Conservation (phyloP, 2,113 vertebrate species). For the Sinosuthora webbiana region DNA sequence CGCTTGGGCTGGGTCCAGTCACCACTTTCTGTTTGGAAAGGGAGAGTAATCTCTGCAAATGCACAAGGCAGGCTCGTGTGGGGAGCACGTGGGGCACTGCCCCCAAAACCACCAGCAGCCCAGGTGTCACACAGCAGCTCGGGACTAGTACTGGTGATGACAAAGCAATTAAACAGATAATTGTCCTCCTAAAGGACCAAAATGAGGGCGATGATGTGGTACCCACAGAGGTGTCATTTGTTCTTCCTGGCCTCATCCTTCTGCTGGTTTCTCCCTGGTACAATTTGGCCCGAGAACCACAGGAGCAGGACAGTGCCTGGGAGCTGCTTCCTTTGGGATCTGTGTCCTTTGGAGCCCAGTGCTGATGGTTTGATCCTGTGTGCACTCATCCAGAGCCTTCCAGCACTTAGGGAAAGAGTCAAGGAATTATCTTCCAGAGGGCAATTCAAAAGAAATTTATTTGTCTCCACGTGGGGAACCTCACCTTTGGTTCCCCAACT, state of each 20-base stretch:
- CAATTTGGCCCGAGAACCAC: neutral
- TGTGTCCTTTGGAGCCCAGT: neutral
- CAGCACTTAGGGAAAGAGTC: neutral
- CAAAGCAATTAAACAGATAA: neutral
- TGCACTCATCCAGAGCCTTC: neutral
- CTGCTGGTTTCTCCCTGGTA: neutral
- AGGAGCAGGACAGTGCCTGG: neutral
- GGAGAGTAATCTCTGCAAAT: conserved; percentile 14
- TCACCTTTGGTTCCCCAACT: neutral
- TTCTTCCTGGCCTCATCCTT: neutral
- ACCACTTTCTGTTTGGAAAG: conserved; percentile 51
- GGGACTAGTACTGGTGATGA: neutral
- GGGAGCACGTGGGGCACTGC: neutral
- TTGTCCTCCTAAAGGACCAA: neutral
- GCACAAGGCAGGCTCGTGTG: neutral
- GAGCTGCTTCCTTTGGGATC: neutral
- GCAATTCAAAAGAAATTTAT: neutral
- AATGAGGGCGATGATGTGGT: neutral
- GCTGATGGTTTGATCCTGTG: neutral
- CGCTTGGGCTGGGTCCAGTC: conserved; percentile 41
- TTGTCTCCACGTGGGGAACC: neutral
- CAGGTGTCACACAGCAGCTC: neutral
- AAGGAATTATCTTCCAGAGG: neutral
- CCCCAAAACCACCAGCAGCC: neutral
- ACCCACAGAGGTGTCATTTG: neutral